Conservation (phyloP, 2,888 invertebrate genomes). For the Lithophane socia region DNA sequence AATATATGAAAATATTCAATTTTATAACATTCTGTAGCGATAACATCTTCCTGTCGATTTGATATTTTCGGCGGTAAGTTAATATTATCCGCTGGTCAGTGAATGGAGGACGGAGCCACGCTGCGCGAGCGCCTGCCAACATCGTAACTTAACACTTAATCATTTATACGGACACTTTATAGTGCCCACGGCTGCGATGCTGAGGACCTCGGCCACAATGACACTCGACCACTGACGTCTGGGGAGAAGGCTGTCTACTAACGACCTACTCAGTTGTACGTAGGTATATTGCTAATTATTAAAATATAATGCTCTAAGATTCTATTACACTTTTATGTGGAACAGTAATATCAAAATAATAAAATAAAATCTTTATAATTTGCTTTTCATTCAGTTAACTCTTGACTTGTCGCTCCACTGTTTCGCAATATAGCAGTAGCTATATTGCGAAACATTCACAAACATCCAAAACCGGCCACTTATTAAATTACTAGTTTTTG, state of each 20-base stretch:
- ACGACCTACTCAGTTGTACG: conserved; percentile 44
- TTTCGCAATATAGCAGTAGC: too few relatives aligned
- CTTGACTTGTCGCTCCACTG: too few relatives aligned
- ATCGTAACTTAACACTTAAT: conserved; percentile 90
- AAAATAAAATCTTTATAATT: not conserved
- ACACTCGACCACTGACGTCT: conserved; percentile 60
- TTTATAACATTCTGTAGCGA: conserved; percentile 88
- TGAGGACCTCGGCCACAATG: conserved; percentile 66
- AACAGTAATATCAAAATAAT: not conserved
- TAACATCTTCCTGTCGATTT: conserved; percentile 90
- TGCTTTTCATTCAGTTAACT: not conserved
- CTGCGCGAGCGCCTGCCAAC: conserved; percentile 84
- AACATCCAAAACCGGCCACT: not conserved
- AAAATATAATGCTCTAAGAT: conserved; percentile 53
- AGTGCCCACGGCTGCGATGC: conserved; percentile 73
- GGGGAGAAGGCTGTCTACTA: conserved; percentile 44
- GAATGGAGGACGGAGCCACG: conserved; percentile 85
- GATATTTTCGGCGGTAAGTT: conserved; percentile 90
- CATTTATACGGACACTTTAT: conserved; percentile 88
- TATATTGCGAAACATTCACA: not conserved
- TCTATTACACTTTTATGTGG: not conserved
- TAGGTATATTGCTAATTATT: conserved; percentile 64
- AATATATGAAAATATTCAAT: conserved; percentile 89
- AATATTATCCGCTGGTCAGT: conserved; percentile 84
- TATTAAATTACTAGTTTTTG: conserved; percentile 16